Conservation (phyloP, 2,797 vertebrate genomes). For the Oreonectes daqikongensis region DNA sequence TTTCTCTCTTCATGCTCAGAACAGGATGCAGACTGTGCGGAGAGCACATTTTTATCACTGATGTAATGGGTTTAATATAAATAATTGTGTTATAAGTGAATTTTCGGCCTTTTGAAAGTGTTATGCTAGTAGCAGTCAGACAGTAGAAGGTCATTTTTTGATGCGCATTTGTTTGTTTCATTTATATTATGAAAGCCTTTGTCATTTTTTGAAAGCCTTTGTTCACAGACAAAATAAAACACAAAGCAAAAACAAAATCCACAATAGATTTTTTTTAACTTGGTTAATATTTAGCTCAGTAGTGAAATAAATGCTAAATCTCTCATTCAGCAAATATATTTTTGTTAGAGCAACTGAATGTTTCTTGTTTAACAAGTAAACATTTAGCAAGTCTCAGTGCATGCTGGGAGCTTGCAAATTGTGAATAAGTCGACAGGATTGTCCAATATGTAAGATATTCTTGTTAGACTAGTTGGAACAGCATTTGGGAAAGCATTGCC, state of each 20-base stretch:
- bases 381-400: not conserved
- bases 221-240: not conserved
- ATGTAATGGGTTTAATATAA: constrained; percentile 27
- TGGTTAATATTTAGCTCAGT: too few relatives aligned
- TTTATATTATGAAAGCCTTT: not conserved
- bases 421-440: not conserved
- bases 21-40: not conserved
- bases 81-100: constrained; percentile 10
- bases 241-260: too few relatives aligned
- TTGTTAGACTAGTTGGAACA: not conserved
- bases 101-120: constrained; percentile 19
- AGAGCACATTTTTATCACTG: constrained; percentile 26
- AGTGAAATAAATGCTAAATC: too few relatives aligned
- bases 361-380: too few relatives aligned
- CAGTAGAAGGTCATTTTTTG: not conserved
- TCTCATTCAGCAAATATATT: too few relatives aligned
- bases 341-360: too few relatives aligned
- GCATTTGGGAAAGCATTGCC: not conserved
- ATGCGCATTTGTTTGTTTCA: constrained; percentile 4
- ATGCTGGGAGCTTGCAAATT: not conserved
- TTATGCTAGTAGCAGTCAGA: constrained; percentile 7
- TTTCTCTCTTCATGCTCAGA: not conserved
- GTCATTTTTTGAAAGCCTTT: too few relatives aligned
- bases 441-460: not conserved
- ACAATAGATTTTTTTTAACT: too few relatives aligned